Conservation (phyloP, 2,113 vertebrate genomes). For the Onychostruthus taczanowskii region DNA sequence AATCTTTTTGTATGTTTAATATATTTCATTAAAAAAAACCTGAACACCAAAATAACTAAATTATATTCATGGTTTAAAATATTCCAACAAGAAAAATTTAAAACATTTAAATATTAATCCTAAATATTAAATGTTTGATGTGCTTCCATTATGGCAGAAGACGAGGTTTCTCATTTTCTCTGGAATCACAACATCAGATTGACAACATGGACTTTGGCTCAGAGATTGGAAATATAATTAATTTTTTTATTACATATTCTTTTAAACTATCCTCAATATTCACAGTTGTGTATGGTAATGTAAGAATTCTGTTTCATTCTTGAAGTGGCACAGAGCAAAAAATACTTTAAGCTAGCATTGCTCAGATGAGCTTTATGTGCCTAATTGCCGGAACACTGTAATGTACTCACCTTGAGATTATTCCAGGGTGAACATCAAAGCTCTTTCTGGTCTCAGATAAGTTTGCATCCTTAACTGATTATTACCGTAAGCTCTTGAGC, state of each 20-base stretch:
- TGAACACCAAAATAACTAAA: background rate
- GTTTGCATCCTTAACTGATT: background rate
- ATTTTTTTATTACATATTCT: background rate
- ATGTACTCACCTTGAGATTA: background rate
- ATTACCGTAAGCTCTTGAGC: background rate
- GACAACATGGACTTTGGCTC: background rate
- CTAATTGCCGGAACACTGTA: background rate
- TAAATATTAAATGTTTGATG: background rate
- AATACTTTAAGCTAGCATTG: background rate
- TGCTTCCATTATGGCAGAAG: background rate
- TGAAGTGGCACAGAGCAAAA: background rate
- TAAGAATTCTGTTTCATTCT: background rate
- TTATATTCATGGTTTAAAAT: background rate
- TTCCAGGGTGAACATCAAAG: constrained; percentile 28
- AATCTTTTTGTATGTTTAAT: background rate
- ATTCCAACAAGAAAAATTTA: background rate
- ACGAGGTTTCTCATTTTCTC: background rate
- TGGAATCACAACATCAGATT: background rate
- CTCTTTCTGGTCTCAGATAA: background rate
- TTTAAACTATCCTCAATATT: background rate
- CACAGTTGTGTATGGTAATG: background rate
- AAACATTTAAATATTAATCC: background rate
- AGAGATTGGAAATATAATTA: background rate
- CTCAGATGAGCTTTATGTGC: background rate
- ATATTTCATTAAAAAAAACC: background rate